These are phyloP conservation scores for Equus przewalskii DNA, from an alignment of 2,113 vertebrate species.

Conservation along the genomic window DNA sequence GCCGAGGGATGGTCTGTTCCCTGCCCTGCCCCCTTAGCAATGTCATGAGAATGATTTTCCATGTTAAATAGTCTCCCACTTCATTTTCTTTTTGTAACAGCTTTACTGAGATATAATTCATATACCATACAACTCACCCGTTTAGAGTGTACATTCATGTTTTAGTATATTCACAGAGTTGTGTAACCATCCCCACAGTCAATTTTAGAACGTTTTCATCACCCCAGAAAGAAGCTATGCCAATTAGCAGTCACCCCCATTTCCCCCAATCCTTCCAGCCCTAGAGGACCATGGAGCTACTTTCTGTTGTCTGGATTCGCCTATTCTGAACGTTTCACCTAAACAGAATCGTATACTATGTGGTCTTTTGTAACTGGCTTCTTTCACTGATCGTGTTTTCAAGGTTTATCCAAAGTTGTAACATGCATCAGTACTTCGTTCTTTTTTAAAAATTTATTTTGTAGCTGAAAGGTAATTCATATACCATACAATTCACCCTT, in stretches of 20 bases:
- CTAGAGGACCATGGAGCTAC: background rate
- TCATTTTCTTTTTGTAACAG: background rate
- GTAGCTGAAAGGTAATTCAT: background rate
- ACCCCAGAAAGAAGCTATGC: background rate
- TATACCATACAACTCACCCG: background rate
- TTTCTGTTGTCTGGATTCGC: background rate
- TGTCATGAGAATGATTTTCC: background rate
- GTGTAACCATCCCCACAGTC: background rate
- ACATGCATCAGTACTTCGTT: background rate
- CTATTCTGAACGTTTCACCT: background rate
- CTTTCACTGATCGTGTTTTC: background rate
- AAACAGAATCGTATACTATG: background rate
- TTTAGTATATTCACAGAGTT: background rate
- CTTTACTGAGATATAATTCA: background rate
- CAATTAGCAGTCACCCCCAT: background rate
- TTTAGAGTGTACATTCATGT: background rate
- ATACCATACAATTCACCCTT: background rate
- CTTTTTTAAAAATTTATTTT: background rate
- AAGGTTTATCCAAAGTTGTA: background rate
- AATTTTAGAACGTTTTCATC: background rate
- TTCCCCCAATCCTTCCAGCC: background rate
- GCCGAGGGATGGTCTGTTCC: background rate
- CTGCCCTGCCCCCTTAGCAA: too few relatives aligned
- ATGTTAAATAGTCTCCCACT: background rate
- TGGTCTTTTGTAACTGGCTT: background rate